phyloP scores from a whole-genome alignment of 2,797 vertebrate genomes.

The Peromyscus attwateri region DNA sequence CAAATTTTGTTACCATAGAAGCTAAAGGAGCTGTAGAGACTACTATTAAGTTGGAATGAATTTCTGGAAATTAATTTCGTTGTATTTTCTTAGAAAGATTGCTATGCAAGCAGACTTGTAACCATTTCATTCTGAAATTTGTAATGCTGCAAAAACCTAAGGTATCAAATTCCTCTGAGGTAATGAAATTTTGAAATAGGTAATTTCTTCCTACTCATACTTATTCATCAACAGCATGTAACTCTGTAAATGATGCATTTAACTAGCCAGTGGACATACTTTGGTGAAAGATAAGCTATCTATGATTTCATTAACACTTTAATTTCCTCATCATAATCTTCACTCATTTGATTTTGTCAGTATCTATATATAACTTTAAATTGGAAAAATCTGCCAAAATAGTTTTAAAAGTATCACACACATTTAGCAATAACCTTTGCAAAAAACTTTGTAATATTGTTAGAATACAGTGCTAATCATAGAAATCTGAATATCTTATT shows the following conservation, averaged over 20 bases:
- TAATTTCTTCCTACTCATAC: conserved; percentile 45
- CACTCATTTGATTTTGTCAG: conserved; percentile 46
- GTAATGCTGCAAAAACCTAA: conserved; percentile 48
- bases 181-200: conserved; percentile 55
- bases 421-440: background rate
- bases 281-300: conserved; percentile 2
- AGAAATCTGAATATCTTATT: conserved; percentile 58
- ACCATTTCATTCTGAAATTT: conserved; percentile 48
- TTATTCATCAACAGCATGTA: background rate
- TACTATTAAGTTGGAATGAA: conserved; percentile 15
- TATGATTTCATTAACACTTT: conserved; percentile 1
- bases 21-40: background rate
- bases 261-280: conserved; percentile 26
- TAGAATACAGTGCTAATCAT: background rate
- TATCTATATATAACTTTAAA: conserved; percentile 39
- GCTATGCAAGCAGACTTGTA: conserved; percentile 35
- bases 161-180: conserved; percentile 32
- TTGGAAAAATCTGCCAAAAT: conserved; percentile 35
- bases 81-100: conserved; percentile 64
- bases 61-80: conserved; percentile 38
- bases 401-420: conserved; percentile 36
- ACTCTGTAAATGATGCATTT: conserved; percentile 40
- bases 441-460: background rate
- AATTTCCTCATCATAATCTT: conserved; percentile 38
- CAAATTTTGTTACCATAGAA: conserved; percentile 26